Evolutionary conservation across 2,797 vertebrate genomes (phyloP), one percentile per base, ranked within the genome.

Genomic region (Antennarius maculatus): DNA sequence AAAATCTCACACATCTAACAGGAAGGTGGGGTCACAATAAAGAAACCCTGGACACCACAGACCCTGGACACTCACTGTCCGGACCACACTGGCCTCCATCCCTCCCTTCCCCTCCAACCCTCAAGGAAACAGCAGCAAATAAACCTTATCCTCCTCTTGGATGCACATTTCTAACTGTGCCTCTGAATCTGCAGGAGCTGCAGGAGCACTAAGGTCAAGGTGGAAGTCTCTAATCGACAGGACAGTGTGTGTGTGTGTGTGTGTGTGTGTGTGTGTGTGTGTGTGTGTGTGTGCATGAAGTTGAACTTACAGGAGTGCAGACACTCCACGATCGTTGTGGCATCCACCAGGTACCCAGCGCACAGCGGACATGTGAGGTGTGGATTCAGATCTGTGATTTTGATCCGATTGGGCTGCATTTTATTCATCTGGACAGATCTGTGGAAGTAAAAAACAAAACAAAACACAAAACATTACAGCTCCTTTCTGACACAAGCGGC

Each of bases 301-400:
- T 14, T 12, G 2, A 28, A 92, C 96, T 95, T 90, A 98, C 96
- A 98, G 76, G 96, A 97, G 92, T 98, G 96, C 88, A 98, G 91
- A 49, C 96, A 98, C 91, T 97, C 96, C 71, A 97, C 95, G 37
- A 98, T 97, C 83, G 96, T 97, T 0, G 96, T 95, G 28, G 96
- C 96, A 46, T 98, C 96, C 2, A 98, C 95, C 87, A 98, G 94
- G 91, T 98, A 98, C 0, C 96, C 96, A 10, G 95, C 95, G 13
- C 96, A 98, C 76, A 98, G 89, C 37, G 95, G 96, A 16, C 96
- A 98, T 88, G 96, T 97, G 81, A 98, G 94, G 86, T 97, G 95
- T 3, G 95, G 94, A 80, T 97, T 98, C 69, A 98, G 93, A 84
- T 97, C 96, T 0, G 96, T 96, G 90, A 97, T 96, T 91, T 96